Evolutionary conservation across 2,888 invertebrate genomes (phyloP), one percentile per base, ranked within the genome.

Genomic region (Aphidoletes aphidimyza): DNA sequence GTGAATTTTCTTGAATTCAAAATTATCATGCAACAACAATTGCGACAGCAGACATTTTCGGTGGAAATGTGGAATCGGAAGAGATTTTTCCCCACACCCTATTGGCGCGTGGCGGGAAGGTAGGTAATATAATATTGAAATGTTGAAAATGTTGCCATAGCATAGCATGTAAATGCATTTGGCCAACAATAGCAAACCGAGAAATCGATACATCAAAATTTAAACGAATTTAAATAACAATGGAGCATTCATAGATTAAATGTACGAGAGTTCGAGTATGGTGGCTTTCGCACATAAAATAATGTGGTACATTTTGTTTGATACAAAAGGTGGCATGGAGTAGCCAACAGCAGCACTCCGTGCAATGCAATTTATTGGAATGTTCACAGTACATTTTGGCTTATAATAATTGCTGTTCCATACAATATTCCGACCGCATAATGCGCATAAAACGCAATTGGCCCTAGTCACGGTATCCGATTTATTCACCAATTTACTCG

Each of bases 311-410:
- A 3, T 9, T 30, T 69, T 69, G 9, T 9, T 69, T 69, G 69
- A 69, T 69, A 14, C 5, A 69, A 30, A 69, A 30, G 30, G 69
- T 0, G 11, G 9, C 22, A 54, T 11, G 9, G 22, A 22, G 3
- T 54, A 6, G 54, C 22, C 47, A 9, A 11, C 6, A 39, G 6
- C 9, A 22, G 54, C n/a, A 54, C 22, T 54, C 14, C 6, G 22
- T 2, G 3, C 26, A 5, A 42, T 42, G 42, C 8, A 69, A 69
- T 69, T 30, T 69, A 69, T 69, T 69, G 30, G 26, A 69, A 69
- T 69, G 69, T 69, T 69, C 69, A 69, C 69, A 69, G 69, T 69
- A 30, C 69, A 17, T 69, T 69, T 69, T 69, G 69, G 69, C 69
- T 69, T 11, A 69, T 69, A 69, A 69, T 69, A 69, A 69, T 69